phyloP scores from a whole-genome alignment of 1,140 invertebrate genomes.

The Andricus grossulariae region DNA sequence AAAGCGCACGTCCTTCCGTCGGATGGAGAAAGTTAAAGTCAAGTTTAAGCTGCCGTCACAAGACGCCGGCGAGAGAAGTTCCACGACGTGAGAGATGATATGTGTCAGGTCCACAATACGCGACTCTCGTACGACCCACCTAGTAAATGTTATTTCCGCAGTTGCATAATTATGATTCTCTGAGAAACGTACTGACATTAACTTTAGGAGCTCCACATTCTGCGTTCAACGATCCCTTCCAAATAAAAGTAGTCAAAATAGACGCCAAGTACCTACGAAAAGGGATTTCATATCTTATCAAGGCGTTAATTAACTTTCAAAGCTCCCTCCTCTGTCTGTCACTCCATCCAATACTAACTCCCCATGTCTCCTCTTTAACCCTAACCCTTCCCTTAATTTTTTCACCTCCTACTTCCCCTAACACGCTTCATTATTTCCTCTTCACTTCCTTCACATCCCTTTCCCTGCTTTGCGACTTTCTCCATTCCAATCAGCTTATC shows the following conservation, averaged over 20 bases:
- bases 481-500: too few species aligned
- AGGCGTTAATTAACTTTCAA: too few species aligned
- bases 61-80: constrained; percentile 59
- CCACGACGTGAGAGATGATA: constrained; percentile 58
- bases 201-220: constrained; percentile 38
- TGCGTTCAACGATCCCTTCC: constrained; percentile 30
- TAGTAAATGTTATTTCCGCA: constrained; percentile 63
- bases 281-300: too few species aligned
- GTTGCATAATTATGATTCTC: constrained; percentile 60
- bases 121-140: constrained; percentile 44
- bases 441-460: too few species aligned
- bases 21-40: constrained; percentile 40
- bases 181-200: constrained; percentile 49
- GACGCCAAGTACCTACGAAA: too few species aligned
- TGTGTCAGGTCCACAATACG: constrained; percentile 64
- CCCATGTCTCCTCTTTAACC: too few species aligned
- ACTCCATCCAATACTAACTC: too few species aligned
- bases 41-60: constrained; percentile 48
- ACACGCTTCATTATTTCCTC: too few species aligned
- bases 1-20: constrained; percentile 42
- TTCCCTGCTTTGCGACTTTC: too few species aligned
- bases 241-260: not conserved
- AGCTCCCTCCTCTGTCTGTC: too few species aligned
- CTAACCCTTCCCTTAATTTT: too few species aligned
- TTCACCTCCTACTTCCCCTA: too few species aligned